phyloP scores from a whole-genome alignment of 1,140 invertebrate species.

The Brachionus asplanchnoidis region DNA sequence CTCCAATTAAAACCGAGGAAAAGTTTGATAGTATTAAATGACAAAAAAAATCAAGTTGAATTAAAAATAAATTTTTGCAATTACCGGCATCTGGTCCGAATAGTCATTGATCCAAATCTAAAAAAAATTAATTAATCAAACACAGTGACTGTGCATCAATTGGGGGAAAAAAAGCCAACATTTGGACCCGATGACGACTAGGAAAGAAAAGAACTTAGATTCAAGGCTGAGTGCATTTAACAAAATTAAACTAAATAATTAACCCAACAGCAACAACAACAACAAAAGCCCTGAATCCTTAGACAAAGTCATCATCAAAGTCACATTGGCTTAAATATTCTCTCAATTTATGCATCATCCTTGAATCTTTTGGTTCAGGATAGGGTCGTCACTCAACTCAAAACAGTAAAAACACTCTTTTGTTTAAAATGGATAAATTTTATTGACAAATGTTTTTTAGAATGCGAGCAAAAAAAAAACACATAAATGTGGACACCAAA shows the following conservation, averaged over 20 bases:
- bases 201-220: background rate
- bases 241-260: background rate
- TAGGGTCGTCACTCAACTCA: background rate
- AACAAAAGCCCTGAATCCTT: slow-evolving; percentile 29
- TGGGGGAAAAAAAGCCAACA: slow-evolving; percentile 11
- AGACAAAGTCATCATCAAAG: background rate
- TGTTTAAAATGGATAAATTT: background rate
- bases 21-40: too few species aligned
- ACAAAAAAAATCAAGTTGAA: too few species aligned
- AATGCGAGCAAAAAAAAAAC: background rate
- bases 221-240: slow-evolving; percentile 24
- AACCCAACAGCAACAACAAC: background rate
- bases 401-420: background rate
- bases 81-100: slow-evolving; percentile 58
- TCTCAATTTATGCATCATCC: slow-evolving; percentile 18
- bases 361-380: slow-evolving; percentile 19
- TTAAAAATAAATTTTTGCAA: slow-evolving; percentile 44
- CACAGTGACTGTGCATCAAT: background rate
- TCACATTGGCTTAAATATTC: background rate
- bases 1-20: too few species aligned
- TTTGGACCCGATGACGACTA: background rate
- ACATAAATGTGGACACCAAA: background rate
- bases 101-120: slow-evolving; percentile 34
- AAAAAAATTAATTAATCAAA: background rate
- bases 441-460: background rate